phyloP scores from a whole-genome alignment of 2,888 invertebrate genomes.

The Polyommatus icarus region DNA sequence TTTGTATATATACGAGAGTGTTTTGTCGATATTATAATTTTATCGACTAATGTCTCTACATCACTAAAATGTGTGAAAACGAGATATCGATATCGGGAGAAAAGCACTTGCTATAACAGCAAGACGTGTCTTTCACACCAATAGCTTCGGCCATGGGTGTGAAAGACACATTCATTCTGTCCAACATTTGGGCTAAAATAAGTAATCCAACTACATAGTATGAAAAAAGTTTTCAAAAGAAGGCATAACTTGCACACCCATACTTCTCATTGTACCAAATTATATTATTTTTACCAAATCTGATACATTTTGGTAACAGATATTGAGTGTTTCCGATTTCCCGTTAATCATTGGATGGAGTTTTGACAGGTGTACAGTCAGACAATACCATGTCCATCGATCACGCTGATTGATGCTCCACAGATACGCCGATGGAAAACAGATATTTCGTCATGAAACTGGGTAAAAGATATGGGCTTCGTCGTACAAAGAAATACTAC shows the following conservation, averaged over 20 bases:
- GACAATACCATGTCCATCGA: conserved; percentile 11
- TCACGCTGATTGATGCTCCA: neutral
- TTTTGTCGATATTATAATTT: neutral
- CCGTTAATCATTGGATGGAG: conserved; percentile 17
- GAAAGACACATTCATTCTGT: too few species aligned
- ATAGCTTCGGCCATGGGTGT: too few species aligned
- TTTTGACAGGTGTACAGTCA: conserved; percentile 15
- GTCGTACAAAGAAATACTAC: neutral
- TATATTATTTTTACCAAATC: neutral
- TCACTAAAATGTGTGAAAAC: neutral
- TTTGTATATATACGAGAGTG: neutral
- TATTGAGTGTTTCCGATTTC: conserved; percentile 14
- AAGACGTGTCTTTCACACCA: too few species aligned
- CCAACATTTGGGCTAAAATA: too few species aligned
- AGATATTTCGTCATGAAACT: neutral
- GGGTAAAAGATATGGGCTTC: neutral
- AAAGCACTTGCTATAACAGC: too few species aligned
- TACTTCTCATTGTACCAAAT: neutral
- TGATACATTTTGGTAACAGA: neutral
- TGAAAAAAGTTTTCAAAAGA: too few species aligned
- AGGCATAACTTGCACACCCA: neutral
- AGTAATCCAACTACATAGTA: too few species aligned
- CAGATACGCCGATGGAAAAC: neutral
- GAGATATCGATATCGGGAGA: too few species aligned
- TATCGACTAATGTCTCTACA: neutral